Percentiles rank a stretch among this genome's conserved stretches.
These are phyloP conservation scores for Sycophila sp. DNA, from an alignment of 1,140 invertebrate species.

Conservation along the genomic window DNA sequence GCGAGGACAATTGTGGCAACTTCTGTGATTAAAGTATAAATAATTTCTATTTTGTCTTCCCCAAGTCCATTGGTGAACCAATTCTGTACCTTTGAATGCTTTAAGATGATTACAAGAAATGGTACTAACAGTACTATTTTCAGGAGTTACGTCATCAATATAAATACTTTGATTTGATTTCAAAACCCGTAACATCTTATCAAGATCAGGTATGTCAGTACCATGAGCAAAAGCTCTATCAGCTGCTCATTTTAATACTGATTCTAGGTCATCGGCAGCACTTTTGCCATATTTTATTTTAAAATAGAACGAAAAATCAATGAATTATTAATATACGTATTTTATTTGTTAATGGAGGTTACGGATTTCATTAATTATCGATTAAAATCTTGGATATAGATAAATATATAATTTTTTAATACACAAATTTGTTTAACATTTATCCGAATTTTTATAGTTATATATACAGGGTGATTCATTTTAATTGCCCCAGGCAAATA, in stretches of 20 bases:
- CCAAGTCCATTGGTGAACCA: constrained; percentile 32
- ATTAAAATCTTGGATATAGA: too few species aligned
- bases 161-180: too few species aligned
- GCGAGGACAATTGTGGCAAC: too few species aligned
- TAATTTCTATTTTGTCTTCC: constrained; percentile 41
- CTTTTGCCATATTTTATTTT: constrained; percentile 31
- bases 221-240: constrained; percentile 7
- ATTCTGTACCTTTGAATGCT: too few species aligned
- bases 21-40: too few species aligned
- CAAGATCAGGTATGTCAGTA: background rate
- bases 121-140: background rate
- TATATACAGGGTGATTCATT: too few species aligned
- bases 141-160: background rate
- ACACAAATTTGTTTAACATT: constrained; percentile 37
- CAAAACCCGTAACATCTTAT: background rate
- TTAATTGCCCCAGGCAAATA: too few species aligned
- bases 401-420: constrained; percentile 37
- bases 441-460: constrained; percentile 8
- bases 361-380: too few species aligned
- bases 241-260: background rate
- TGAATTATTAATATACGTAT: too few species aligned
- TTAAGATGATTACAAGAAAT: background rate
- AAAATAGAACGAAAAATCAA: too few species aligned
- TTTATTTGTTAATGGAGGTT: too few species aligned
- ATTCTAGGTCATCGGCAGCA: constrained; percentile 9